Evolutionary conservation across 2,888 invertebrate species (phyloP), one percentile per base, ranked within the genome.

Genomic region (Chorisops tibialis): DNA sequence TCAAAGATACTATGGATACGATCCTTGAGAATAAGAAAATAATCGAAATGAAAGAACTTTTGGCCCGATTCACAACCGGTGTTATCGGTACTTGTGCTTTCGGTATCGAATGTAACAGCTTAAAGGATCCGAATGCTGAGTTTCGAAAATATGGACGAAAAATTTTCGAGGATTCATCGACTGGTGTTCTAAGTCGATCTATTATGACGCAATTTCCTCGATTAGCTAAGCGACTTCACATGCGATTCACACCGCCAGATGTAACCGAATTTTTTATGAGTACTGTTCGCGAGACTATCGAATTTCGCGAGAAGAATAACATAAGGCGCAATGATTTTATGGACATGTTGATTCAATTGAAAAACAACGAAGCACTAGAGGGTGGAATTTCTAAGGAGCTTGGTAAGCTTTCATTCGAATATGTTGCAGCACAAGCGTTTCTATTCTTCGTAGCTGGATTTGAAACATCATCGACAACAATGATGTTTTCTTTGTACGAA

Each of bases 381-480:
- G 12, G 24, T 3, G 50, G 24, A 21, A n/a, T 7, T 12, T 5
- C 16, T 22, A 48, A 61, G 11, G 14, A n/a, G 19, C 1, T 48
- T 0, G 54, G 59, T 1, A 63, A 74, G 2, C 69, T 82, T 0
- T 73, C 78, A 1, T 69, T 81, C 11, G 75, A 80, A 2, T 69
- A 83, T 38, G 66, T 85, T 4, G 76, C 80, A 0, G 79, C 83
- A 0, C 83, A 85, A 61, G 80, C 82, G 3, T 76, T 81, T 30
- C 70, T 81, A 0, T 83, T 86, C 67, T 81, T 81, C 62, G 63
- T 72, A 0, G 83, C 81, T 30, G 83, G 83, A 1, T 82, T 79
- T 61, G 83, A 83, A 70, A 82, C 83, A 0, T 81, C 81, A 11
- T 74, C 78, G n/a, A 76, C 79, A 14, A 78, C 79, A 4, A 72